phyloP scores from a whole-genome alignment of 2,113 vertebrate species.

The Oreamnos americanus region DNA sequence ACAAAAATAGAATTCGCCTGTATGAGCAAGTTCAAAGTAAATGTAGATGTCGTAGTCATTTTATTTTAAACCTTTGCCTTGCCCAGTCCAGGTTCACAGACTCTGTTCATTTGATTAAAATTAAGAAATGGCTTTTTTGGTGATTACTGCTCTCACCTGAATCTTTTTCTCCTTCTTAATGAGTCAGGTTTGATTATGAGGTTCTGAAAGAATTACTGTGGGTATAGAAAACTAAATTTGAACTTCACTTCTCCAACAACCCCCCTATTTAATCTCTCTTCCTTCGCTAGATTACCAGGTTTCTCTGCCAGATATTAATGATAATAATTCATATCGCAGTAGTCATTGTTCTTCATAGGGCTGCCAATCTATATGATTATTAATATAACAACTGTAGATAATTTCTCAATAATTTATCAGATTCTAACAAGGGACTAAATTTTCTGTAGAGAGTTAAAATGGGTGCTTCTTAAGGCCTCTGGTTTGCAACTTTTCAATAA shows the following conservation, averaged over 20 bases:
- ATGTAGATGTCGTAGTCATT: background rate
- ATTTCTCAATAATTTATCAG: background rate
- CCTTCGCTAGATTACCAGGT: background rate
- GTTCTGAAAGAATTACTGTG: background rate
- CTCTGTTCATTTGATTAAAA: background rate
- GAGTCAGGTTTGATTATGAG: background rate
- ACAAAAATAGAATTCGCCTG: constrained; percentile 21
- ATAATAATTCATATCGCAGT: background rate
- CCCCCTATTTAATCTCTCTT: background rate
- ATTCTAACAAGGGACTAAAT: background rate
- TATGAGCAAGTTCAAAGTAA: constrained; percentile 5
- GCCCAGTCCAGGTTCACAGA: background rate
- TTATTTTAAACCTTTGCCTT: background rate
- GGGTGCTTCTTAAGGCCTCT: background rate
- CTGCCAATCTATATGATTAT: background rate
- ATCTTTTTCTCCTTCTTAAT: background rate
- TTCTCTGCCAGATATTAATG: background rate
- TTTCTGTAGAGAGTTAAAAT: background rate
- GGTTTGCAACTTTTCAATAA: constrained; percentile 43
- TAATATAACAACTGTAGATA: background rate
- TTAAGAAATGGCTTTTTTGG: background rate
- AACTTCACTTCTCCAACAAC: background rate
- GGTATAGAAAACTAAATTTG: background rate
- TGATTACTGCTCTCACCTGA: background rate
- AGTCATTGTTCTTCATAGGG: background rate